Percentiles rank a stretch among this genome's conserved stretches.
Evolutionary conservation across 2,888 invertebrate species (phyloP).

Genomic region (Mythimna pallens): DNA sequence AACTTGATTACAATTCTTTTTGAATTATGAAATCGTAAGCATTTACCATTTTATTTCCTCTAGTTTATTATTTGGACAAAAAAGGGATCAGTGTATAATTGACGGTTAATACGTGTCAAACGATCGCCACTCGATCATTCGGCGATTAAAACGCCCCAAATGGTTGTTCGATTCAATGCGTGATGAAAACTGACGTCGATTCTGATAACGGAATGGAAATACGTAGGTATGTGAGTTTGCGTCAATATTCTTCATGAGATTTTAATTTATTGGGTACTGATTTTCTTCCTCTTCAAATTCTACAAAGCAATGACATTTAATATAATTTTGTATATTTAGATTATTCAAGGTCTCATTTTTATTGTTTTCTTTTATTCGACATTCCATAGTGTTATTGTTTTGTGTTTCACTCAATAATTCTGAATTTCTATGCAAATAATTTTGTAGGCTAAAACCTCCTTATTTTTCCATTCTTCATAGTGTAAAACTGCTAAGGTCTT

Average conservation of each 20-base stretch:
- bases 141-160: slow-evolving; percentile 40
- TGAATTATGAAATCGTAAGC: slow-evolving; percentile 1
- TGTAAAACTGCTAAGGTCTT: too few species aligned
- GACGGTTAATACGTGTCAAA: slow-evolving; percentile 59
- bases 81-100: slow-evolving; percentile 37
- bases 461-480: too few species aligned
- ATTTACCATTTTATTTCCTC: slow-evolving; percentile 6
- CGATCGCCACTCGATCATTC: slow-evolving; percentile 53
- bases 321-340: too few species aligned
- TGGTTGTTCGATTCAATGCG: slow-evolving; percentile 50
- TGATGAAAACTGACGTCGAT: slow-evolving; percentile 39
- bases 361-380: too few species aligned
- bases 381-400: too few species aligned
- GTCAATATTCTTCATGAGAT: slow-evolving; percentile 8
- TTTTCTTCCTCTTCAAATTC: not conserved
- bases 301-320: not conserved
- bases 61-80: slow-evolving; percentile 15
- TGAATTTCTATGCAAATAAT: too few species aligned
- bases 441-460: too few species aligned
- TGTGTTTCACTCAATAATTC: too few species aligned
- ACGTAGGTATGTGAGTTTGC: slow-evolving; percentile 12
- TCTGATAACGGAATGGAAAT: slow-evolving; percentile 19
- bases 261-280: not conserved
- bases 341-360: too few species aligned
- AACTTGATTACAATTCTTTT: not conserved